Evolutionary conservation across 1,140 invertebrate genomes (phyloP).

Genomic region (Drosophila miranda): DNA sequence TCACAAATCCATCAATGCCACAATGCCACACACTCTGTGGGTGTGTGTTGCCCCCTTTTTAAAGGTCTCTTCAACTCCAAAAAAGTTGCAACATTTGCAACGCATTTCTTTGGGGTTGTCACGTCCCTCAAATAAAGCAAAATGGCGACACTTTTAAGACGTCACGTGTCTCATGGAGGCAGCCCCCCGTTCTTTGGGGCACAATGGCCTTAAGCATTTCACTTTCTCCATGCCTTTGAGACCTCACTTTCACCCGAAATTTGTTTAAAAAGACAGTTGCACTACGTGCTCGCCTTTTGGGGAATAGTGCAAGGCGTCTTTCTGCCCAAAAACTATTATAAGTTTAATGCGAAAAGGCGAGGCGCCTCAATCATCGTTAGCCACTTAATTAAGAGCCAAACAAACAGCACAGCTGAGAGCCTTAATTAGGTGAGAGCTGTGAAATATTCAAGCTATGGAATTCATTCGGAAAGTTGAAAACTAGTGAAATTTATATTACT

Average conservation of each 20-base stretch:
- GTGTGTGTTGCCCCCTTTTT: slow-evolving; percentile 1
- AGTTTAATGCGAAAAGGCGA: slow-evolving; percentile 6
- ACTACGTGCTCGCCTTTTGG: slow-evolving; percentile 28
- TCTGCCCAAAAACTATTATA: slow-evolving; percentile 31
- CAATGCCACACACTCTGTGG: too few relatives aligned
- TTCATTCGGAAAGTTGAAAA: too few relatives aligned
- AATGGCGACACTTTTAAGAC: slow-evolving; percentile 65
- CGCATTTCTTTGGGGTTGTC: slow-evolving; percentile 19
- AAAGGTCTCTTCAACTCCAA: too few relatives aligned
- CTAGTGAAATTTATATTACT: neutral
- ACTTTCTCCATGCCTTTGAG: slow-evolving; percentile 5
- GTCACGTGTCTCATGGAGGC: slow-evolving; percentile 27
- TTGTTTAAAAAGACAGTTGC: slow-evolving; percentile 14
- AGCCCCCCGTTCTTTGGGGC: slow-evolving; percentile 35
- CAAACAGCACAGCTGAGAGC: slow-evolving; percentile 21
- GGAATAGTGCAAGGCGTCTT: slow-evolving; percentile 4
- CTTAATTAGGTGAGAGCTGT: slow-evolving; percentile 13
- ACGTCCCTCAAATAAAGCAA: slow-evolving; percentile 59
- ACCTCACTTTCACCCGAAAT: slow-evolving; percentile 14
- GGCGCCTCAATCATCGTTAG: slow-evolving; percentile 35
- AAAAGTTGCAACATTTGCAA: slow-evolving; percentile 12
- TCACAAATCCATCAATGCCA: slow-evolving; percentile 70
- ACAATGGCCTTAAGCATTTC: slow-evolving; percentile 29
- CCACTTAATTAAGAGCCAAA: slow-evolving; percentile 35
- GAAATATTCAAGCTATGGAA: neutral